phyloP scores from a whole-genome alignment of 1,140 invertebrate species.

The Drosophila aff. region DNA sequence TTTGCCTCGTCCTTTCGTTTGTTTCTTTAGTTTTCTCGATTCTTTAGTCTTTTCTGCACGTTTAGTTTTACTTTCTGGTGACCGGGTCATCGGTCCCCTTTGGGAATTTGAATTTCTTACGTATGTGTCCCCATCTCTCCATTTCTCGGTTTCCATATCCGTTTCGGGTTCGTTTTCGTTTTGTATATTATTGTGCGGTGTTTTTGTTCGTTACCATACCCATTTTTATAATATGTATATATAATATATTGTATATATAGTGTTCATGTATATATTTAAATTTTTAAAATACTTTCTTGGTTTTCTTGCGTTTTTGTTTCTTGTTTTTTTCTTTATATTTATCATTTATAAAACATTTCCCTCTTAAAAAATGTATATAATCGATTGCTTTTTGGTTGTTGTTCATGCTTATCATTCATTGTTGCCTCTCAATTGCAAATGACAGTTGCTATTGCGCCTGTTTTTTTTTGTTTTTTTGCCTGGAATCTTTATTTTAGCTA shows the following conservation, averaged over 20 bases:
- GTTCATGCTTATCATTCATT: constrained; percentile 52
- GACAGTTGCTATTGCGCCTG: constrained; percentile 41
- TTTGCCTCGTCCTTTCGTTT: constrained; percentile 53
- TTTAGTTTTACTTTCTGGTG: constrained; percentile 61
- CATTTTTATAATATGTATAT: constrained; percentile 76
- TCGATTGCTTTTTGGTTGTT: constrained; percentile 80
- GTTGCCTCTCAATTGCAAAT: constrained; percentile 9
- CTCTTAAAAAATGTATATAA: constrained; percentile 80
- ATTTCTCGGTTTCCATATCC: constrained; percentile 11
- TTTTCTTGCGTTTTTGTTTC: constrained; percentile 41
- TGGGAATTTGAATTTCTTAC: constrained; percentile 50
- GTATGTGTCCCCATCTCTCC: constrained; percentile 47
- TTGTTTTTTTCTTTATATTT: constrained; percentile 17
- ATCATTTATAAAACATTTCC: constrained; percentile 77
- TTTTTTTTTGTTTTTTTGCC: constrained; percentile 7
- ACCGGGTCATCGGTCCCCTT: constrained; percentile 31
- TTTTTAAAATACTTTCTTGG: constrained; percentile 82
- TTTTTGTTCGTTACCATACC: constrained; percentile 82
- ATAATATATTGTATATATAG: constrained; percentile 73
- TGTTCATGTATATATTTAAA: constrained; percentile 82
- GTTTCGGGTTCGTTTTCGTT: constrained; percentile 54
- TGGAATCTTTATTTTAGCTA: constrained; percentile 7
- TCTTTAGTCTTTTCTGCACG: constrained; percentile 65
- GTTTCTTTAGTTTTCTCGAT: constrained; percentile 34
- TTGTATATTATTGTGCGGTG: constrained; percentile 83